A percentile compares a stretch with the other conserved stretches of the same genome.
Evolutionary conservation across 2,113 vertebrate species (phyloP).

Genomic region (Hippocampus comes): DNA sequence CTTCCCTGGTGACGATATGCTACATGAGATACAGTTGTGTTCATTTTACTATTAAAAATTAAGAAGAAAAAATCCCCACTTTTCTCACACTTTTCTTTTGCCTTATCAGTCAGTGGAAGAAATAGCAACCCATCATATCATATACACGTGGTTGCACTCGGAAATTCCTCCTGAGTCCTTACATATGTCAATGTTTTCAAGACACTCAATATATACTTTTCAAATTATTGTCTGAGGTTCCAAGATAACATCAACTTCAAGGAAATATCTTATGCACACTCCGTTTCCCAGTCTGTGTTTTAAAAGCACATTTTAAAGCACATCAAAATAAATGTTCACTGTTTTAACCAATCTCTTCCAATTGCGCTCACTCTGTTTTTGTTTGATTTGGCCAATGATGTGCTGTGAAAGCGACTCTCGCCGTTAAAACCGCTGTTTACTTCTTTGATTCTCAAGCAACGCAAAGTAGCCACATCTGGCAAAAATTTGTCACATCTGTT

Average conservation of each 20-base stretch:
- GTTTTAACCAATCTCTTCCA: neutral
- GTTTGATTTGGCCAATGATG: constrained; percentile 57
- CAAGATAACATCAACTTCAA: neutral
- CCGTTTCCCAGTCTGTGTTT: neutral
- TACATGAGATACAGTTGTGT: too few species aligned
- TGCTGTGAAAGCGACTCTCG: constrained; percentile 50
- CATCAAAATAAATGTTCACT: neutral
- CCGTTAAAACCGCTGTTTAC: constrained; percentile 53
- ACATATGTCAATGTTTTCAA: neutral
- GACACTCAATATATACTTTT: neutral
- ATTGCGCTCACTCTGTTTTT: constrained; percentile 28
- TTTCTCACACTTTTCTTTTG: too few species aligned
- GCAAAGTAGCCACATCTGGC: constrained; percentile 62
- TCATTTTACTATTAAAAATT: too few species aligned
- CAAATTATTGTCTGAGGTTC: neutral
- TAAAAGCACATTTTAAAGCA: constrained; percentile 26
- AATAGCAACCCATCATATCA: too few species aligned
- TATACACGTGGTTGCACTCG: neutral
- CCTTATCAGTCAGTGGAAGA: too few species aligned
- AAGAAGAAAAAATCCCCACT: too few species aligned
- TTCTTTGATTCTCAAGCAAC: constrained; percentile 52
- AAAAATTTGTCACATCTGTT: constrained; percentile 59
- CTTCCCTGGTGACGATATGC: too few species aligned
- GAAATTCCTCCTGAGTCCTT: neutral
- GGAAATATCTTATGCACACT: neutral